Evolutionary conservation across 2,888 invertebrate species (phyloP).

Genomic region (Sarcophaga carnaria): DNA sequence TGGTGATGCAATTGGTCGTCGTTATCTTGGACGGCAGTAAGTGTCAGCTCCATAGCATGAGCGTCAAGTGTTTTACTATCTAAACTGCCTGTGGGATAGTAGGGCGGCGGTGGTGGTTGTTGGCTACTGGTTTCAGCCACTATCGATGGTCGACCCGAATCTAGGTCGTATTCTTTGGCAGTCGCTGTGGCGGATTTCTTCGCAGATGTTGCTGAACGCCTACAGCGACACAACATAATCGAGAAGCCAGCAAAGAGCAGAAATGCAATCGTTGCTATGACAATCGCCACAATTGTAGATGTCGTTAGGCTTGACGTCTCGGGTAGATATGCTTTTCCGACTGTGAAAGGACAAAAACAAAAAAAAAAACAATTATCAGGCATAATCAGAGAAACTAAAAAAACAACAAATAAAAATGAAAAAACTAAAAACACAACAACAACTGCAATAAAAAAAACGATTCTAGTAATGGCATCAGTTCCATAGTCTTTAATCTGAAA

Average conservation of each 20-base stretch:
- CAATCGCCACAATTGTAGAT: slow-evolving; percentile 77
- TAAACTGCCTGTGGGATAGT: slow-evolving; percentile 76
- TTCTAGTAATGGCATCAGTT: background rate
- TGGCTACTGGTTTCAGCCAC: slow-evolving; percentile 69
- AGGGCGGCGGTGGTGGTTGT: slow-evolving; percentile 76
- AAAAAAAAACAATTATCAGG: no score
- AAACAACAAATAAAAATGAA: background rate
- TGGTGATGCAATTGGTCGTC: slow-evolving; percentile 76
- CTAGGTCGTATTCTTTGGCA: slow-evolving; percentile 75
- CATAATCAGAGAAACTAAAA: background rate
- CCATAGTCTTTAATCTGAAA: no score
- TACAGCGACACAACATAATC: slow-evolving; percentile 77
- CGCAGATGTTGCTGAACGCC: slow-evolving; percentile 75
- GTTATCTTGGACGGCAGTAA: slow-evolving; percentile 76
- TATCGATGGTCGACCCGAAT: slow-evolving; percentile 74
- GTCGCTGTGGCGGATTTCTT: slow-evolving; percentile 72
- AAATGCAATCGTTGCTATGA: slow-evolving; percentile 75
- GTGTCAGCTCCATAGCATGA: slow-evolving; percentile 76
- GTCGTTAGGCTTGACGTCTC: slow-evolving; percentile 76
- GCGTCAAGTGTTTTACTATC: slow-evolving; percentile 77
- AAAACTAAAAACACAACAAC: slow-evolving; percentile 22
- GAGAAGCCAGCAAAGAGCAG: slow-evolving; percentile 73
- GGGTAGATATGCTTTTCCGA: slow-evolving; percentile 78
- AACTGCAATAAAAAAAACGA: background rate
- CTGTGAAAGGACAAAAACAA: slow-evolving; percentile 67